Evolutionary conservation across 2,888 invertebrate species (phyloP).

Genomic region (Digitonthophagus gazella): DNA sequence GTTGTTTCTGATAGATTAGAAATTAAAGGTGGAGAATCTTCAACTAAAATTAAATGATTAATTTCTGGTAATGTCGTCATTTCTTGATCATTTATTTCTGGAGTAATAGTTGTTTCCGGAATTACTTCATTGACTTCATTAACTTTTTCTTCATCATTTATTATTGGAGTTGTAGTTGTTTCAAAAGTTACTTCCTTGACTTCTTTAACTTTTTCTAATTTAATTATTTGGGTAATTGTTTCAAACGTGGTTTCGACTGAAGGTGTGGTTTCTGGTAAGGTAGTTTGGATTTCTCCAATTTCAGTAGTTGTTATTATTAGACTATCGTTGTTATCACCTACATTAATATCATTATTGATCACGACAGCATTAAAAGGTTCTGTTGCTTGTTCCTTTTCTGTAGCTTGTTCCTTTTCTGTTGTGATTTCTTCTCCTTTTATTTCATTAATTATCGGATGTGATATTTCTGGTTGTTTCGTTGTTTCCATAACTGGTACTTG

Average conservation of each 20-base stretch:
- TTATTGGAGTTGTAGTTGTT: constrained; percentile 25
- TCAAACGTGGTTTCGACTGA: constrained; percentile 13
- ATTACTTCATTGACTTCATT: background rate
- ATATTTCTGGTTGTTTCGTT: constrained; percentile 11
- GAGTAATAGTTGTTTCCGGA: constrained; percentile 27
- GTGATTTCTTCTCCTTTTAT: constrained; percentile 2
- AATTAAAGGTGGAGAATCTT: background rate
- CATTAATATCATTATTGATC: background rate
- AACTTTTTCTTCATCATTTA: constrained; percentile 13
- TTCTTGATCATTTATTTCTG: constrained; percentile 25
- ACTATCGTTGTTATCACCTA: background rate
- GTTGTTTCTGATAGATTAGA: constrained; percentile 19
- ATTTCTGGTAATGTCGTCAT: constrained; percentile 25
- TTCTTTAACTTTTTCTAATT: constrained; percentile 14
- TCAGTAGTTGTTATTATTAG: constrained; percentile 17
- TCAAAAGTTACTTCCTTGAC: constrained; percentile 13
- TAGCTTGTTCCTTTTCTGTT: constrained; percentile 23
- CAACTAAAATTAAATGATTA: background rate
- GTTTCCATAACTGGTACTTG: constrained; percentile 25
- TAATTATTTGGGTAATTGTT: constrained; percentile 24
- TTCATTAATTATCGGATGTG: background rate
- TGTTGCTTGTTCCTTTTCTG: constrained; percentile 25
- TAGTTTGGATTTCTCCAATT: background rate
- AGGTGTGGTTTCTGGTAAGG: constrained; percentile 1
- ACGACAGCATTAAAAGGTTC: background rate